These are phyloP conservation scores for Artemia sinica DNA, from an alignment of 2,888 invertebrate genomes.

Conservation along the genomic window DNA sequence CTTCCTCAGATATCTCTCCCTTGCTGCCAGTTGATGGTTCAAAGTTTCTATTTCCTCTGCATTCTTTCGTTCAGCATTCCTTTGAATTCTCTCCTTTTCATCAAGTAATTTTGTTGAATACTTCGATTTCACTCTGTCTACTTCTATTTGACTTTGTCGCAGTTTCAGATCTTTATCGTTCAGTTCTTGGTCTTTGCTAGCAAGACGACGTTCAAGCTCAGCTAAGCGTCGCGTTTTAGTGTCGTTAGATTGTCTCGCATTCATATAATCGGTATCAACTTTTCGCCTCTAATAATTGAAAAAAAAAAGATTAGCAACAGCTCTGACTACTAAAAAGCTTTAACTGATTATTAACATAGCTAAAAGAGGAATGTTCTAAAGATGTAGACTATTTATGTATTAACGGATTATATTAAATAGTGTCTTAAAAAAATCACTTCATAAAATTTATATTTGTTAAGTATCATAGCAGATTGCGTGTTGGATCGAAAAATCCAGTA, in stretches of 20 bases:
- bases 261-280: background rate
- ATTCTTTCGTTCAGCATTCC: background rate
- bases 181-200: background rate
- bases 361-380: no score
- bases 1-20: background rate
- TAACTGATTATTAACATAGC: no score
- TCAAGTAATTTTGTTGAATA: background rate
- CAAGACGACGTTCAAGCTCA: background rate
- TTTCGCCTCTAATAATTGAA: background rate
- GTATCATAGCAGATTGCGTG: no score
- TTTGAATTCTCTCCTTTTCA: conserved; percentile 2
- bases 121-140: background rate
- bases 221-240: background rate
- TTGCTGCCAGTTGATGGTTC: background rate
- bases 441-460: no score
- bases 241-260: background rate
- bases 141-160: background rate
- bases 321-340: no score
- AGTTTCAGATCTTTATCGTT: background rate
- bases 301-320: no score
- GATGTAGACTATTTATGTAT: no score
- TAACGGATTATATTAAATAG: no score
- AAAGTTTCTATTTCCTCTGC: background rate
- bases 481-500: no score
- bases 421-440: no score